Evolutionary conservation across 1,140 invertebrate genomes (phyloP).

Genomic region (Drosophila seguyi): DNA sequence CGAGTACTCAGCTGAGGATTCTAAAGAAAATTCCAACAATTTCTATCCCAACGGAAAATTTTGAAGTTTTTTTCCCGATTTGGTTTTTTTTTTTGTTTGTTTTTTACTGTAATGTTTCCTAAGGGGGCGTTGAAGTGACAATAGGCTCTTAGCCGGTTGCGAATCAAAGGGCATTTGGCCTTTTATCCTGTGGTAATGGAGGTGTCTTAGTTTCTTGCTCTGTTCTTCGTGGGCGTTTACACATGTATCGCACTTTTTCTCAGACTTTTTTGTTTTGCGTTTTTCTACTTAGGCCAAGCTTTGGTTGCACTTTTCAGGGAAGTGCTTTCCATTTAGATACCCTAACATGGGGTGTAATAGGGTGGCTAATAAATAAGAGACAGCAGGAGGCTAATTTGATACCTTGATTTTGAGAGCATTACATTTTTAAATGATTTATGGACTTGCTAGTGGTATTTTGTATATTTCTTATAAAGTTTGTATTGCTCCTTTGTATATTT

Average conservation of each 20-base stretch:
- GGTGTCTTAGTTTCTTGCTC: not conserved
- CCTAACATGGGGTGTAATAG: not conserved
- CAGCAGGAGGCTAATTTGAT: not conserved
- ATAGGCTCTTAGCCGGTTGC: constrained; percentile 29
- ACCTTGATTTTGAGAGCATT: not conserved
- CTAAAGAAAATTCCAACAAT: constrained; percentile 6
- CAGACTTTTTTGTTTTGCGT: not conserved
- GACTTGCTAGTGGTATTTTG: not conserved
- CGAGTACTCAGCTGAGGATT: constrained; percentile 5
- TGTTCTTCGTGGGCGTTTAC: constrained; percentile 10
- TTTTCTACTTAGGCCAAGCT: constrained; percentile 7
- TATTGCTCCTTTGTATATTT: not conserved
- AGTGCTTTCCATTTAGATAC: not conserved
- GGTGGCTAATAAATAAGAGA: not conserved
- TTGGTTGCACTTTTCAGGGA: constrained; percentile 2
- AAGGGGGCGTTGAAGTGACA: constrained; percentile 16
- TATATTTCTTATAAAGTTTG: too few relatives aligned
- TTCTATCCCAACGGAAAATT: constrained; percentile 2
- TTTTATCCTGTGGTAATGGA: constrained; percentile 28
- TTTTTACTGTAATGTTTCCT: not conserved
- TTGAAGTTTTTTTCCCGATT: not conserved
- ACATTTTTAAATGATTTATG: not conserved
- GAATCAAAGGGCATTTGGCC: constrained; percentile 3
- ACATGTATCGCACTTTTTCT: not conserved
- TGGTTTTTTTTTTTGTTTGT: not conserved